Conservation (phyloP, 2,888 invertebrate genomes). For the Pseudococcus jackbeardsleyi region DNA sequence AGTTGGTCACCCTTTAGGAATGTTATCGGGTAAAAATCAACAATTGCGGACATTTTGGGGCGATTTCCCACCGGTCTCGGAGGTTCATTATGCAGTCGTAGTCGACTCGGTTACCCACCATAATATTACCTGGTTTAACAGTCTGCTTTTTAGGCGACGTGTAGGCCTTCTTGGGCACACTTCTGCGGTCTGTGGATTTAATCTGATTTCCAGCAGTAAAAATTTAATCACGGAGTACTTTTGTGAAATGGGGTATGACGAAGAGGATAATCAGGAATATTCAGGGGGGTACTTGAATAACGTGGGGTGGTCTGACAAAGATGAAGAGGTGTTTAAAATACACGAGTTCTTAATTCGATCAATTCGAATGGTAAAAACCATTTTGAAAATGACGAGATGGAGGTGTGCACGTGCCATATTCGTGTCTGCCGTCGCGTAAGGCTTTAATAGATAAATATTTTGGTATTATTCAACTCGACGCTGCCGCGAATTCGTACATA, state of each 20-base stretch:
- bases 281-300: no score
- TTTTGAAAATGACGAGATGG: neutral
- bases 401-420: slow-evolving; percentile 37
- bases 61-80: neutral
- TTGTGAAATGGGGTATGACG: neutral
- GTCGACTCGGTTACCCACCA: neutral
- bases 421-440: neutral
- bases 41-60: neutral
- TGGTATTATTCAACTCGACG: slow-evolving; percentile 43
- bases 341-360: slow-evolving; percentile 43
- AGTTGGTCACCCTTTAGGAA: slow-evolving; percentile 15
- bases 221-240: neutral
- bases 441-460: slow-evolving; percentile 64
- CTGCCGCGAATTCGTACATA: neutral
- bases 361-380: neutral
- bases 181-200: neutral
- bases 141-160: neutral
- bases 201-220: neutral
- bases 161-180: neutral
- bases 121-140: slow-evolving; percentile 1
- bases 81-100: slow-evolving; percentile 3
- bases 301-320: neutral
- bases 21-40: slow-evolving; percentile 26
- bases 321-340: neutral
- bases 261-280: no score